Evolutionary conservation across 2,113 vertebrate species (phyloP), one percentile per base, ranked within the genome.

Genomic region (Alligator sinensis): DNA sequence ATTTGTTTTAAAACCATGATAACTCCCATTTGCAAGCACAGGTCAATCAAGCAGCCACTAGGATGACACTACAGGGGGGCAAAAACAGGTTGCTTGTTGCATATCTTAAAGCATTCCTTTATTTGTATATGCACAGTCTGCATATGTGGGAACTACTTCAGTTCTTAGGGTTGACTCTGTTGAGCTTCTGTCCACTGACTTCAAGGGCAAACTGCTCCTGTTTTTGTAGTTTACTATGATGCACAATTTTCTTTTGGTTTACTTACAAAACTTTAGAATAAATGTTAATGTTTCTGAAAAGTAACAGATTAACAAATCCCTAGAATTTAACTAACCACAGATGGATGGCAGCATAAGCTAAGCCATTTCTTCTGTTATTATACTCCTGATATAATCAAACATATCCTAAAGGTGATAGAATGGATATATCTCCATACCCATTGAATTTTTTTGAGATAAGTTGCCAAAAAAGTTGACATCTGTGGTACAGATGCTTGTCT

Each of bases 1-100:
- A 99, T 99, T 96, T 99, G 99, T 97, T 99, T 99, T 96, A 99
- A 98, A 96, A 99, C 99, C 99, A 99, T 99, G 94, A 99, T 99
- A 79, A 99, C 99, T 77, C 99, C 99, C 99, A 99, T 99, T 97
- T 99, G 99, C 92, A 99, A 98, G 90, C 99, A 99, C n/a, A 99
- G 98, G 97, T 99, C 99, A 97, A 99, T 99, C 97, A 99, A 98
- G 91, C 99, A 99, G 94, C 99, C 99, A 70, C 99, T 99, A 2
- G 99, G 99, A 89, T 99, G 99, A 96, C 99, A 99, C 99, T 99
- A 87, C 89, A 97, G 93, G 5, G 64, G 92, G 96, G 91, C 2
- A 60, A 60, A 59, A 91, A n/a, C 86, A 89, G 24, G 91, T 61
- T 24, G 89, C 4, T 0, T 82, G 58, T 6, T 84, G 62, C 83